Percentiles rank a stretch among this genome's conserved stretches.
Conservation (phyloP, 2,888 invertebrate species). For the Eretmocerus hayati region DNA sequence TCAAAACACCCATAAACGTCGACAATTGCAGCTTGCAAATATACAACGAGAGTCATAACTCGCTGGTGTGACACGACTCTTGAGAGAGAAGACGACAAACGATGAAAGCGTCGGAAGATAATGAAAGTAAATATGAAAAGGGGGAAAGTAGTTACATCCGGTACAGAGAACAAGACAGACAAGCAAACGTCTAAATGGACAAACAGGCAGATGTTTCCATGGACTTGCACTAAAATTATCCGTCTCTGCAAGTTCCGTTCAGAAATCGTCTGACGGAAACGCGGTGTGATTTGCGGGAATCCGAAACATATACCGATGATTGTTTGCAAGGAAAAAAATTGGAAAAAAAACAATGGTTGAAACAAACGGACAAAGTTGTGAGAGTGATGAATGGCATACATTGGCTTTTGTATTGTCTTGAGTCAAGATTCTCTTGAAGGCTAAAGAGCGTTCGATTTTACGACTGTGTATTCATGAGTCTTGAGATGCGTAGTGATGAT, state of each 20-base stretch:
- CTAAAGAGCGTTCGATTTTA: no score
- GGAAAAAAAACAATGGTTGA: no score
- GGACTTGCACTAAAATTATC: background rate
- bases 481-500: no score
- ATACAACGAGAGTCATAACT: background rate
- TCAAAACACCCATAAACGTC: no score
- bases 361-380: no score
- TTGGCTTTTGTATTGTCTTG: no score
- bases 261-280: background rate
- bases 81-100: background rate
- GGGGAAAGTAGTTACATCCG: constrained; percentile 12
- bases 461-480: no score
- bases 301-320: no score
- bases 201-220: constrained; percentile 5
- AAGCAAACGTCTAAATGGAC: background rate
- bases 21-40: no score
- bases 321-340: no score
- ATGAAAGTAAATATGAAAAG: constrained; percentile 8
- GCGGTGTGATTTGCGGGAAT: background rate
- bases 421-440: no score
- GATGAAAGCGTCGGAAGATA: background rate
- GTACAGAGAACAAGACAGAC: constrained; percentile 1
- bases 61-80: background rate
- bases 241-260: background rate
- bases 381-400: no score